These are phyloP conservation scores for Drosophila melanogaster DNA, from an alignment of 1,140 invertebrate species.

Conservation along the genomic window DNA sequence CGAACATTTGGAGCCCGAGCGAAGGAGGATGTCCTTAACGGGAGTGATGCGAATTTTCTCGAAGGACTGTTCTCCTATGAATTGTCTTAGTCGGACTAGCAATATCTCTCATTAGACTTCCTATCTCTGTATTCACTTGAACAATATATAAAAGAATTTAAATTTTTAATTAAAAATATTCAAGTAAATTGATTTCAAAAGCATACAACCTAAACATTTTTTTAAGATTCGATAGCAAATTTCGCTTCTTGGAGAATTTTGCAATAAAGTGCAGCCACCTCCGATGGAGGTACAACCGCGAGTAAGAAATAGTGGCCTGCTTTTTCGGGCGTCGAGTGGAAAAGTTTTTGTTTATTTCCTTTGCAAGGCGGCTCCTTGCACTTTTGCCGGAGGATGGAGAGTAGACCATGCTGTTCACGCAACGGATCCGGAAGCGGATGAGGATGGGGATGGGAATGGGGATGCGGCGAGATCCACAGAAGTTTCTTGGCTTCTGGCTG, in stretches of 20 bases:
- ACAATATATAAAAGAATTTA: too few relatives aligned
- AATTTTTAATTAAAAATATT: too few relatives aligned
- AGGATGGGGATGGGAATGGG: too few relatives aligned
- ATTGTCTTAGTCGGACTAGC: background rate
- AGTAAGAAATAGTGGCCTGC: slow-evolving; percentile 22
- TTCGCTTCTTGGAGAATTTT: too few relatives aligned
- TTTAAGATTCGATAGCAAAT: too few relatives aligned
- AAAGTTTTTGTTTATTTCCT: slow-evolving; percentile 58
- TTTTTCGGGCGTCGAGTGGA: slow-evolving; percentile 12
- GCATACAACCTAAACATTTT: too few relatives aligned
- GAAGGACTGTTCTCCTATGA: background rate
- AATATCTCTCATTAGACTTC: too few relatives aligned
- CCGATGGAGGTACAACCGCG: slow-evolving; percentile 9
- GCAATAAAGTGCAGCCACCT: slow-evolving; percentile 7
- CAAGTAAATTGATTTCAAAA: too few relatives aligned
- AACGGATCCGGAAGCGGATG: slow-evolving; percentile 9
- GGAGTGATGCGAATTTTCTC: slow-evolving; percentile 13
- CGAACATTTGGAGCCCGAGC: slow-evolving; percentile 40
- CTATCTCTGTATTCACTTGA: too few relatives aligned
- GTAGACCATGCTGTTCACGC: slow-evolving; percentile 16
- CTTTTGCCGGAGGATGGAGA: slow-evolving; percentile 1
- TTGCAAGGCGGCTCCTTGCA: slow-evolving; percentile 13
- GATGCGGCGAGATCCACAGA: slow-evolving; percentile 17
- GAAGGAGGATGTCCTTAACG: background rate
- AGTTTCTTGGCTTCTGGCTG: slow-evolving; percentile 28